Percentiles rank a stretch among this genome's conserved stretches.
Evolutionary conservation across 2,888 invertebrate genomes (phyloP).

Genomic region (Cryptops parisi): DNA sequence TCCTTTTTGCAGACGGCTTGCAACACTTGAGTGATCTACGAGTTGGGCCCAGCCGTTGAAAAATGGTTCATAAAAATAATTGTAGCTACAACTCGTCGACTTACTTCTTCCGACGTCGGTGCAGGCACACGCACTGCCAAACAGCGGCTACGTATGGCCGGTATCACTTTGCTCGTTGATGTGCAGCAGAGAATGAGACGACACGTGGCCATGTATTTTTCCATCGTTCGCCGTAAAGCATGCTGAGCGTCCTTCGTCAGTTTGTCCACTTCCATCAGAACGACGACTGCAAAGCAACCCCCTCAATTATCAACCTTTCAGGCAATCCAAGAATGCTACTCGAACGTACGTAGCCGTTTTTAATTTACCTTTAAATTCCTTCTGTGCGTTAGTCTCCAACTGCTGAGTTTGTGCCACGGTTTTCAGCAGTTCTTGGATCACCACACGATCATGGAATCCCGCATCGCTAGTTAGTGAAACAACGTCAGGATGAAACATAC

Average conservation of each 20-base stretch:
- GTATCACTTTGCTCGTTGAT: conserved; percentile 87
- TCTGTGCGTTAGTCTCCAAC: conserved; percentile 68
- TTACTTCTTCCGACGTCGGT: conserved; percentile 61
- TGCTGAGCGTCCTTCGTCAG: conserved; percentile 96
- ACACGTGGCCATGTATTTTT: conserved; percentile 92
- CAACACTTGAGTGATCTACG: conserved; percentile 17
- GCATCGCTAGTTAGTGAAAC: conserved; percentile 56
- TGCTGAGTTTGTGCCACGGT: conserved; percentile 93
- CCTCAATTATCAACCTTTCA: no score
- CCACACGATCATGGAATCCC: conserved; percentile 91
- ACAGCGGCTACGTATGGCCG: conserved; percentile 93
- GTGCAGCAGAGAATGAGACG: conserved; percentile 86
- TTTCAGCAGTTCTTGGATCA: conserved; percentile 95
- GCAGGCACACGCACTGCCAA: conserved; percentile 82
- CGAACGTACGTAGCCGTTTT: not conserved
- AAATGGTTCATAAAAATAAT: not conserved
- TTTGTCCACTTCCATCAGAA: conserved; percentile 87
- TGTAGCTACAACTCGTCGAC: no score
- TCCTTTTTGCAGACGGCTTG: conserved; percentile 64
- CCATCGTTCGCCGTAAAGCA: conserved; percentile 95
- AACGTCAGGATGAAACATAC: no score
- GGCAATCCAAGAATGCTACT: no score
- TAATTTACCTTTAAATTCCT: conserved; percentile 68
- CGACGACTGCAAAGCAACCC: no score
- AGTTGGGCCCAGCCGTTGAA: not conserved